Percentiles rank a stretch among this genome's conserved stretches.
Conservation (phyloP, 2,113 vertebrate species). For the Baryphthengus martii region DNA sequence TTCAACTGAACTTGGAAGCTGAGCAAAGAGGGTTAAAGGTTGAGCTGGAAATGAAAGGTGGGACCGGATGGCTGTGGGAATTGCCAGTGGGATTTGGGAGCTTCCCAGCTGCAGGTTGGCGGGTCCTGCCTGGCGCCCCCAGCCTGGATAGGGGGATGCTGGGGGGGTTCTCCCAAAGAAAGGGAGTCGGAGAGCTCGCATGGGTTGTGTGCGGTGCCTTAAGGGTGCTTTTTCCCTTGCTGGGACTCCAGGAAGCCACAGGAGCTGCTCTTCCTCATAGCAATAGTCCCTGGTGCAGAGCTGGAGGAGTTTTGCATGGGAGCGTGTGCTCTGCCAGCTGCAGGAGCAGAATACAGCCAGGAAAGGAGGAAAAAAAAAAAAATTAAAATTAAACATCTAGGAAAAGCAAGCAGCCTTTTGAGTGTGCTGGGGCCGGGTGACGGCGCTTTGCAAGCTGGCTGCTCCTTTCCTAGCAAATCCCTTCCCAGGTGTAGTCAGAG, state of each 20-base stretch:
- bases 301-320: background rate
- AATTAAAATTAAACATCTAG: background rate
- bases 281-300: background rate
- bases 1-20: slow-evolving; percentile 31
- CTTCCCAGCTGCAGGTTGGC: background rate
- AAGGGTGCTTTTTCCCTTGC: background rate
- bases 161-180: too few relatives aligned
- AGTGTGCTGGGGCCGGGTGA: background rate
- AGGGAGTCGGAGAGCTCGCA: fast-evolving
- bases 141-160: background rate
- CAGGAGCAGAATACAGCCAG: background rate
- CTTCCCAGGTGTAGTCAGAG: background rate
- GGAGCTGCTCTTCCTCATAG: background rate
- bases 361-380: background rate
- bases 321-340: background rate
- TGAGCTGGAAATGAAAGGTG: slow-evolving; percentile 4
- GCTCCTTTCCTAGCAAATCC: background rate
- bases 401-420: background rate
- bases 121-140: background rate
- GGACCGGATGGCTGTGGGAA: background rate
- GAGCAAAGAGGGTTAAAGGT: background rate
- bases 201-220: fast-evolving
- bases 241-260: background rate
- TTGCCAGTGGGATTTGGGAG: background rate
- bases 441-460: background rate